phyloP scores from a whole-genome alignment of 2,797 vertebrate genomes.

The Sylvia borin region DNA sequence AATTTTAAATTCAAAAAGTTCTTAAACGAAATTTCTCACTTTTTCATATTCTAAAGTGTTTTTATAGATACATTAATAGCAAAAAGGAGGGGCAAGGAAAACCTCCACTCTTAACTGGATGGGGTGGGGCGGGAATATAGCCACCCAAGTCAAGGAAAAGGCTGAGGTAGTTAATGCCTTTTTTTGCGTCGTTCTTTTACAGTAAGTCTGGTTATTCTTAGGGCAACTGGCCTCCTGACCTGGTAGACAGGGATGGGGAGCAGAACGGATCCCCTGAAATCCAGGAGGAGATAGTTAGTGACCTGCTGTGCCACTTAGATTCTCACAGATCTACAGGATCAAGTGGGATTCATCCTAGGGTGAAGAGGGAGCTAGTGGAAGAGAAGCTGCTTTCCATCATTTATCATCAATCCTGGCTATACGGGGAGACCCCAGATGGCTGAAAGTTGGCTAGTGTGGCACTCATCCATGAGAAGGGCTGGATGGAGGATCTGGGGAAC shows the following conservation, averaged over 20 bases:
- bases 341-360: background rate
- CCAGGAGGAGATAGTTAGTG: background rate
- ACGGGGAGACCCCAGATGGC: no score
- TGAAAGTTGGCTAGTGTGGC: background rate
- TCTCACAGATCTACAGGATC: background rate
- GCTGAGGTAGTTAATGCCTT: rapidly evolving
- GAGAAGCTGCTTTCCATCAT: background rate
- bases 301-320: background rate
- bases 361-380: background rate
- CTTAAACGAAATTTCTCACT: background rate
- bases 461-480: background rate
- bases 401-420: background rate
- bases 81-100: background rate
- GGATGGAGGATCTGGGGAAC: background rate
- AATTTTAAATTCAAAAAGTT: background rate
- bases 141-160: background rate
- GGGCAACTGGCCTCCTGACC: background rate
- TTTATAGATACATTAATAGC: background rate
- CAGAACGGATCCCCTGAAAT: background rate
- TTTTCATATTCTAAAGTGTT: background rate
- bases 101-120: no score
- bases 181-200: background rate
- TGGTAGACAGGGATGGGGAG: background rate
- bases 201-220: background rate
- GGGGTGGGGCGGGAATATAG: rapidly evolving